A percentile compares a stretch with the other conserved stretches of the same genome.
Conservation (phyloP, 2,113 vertebrate species). For the Entosphenus tridentatus region DNA sequence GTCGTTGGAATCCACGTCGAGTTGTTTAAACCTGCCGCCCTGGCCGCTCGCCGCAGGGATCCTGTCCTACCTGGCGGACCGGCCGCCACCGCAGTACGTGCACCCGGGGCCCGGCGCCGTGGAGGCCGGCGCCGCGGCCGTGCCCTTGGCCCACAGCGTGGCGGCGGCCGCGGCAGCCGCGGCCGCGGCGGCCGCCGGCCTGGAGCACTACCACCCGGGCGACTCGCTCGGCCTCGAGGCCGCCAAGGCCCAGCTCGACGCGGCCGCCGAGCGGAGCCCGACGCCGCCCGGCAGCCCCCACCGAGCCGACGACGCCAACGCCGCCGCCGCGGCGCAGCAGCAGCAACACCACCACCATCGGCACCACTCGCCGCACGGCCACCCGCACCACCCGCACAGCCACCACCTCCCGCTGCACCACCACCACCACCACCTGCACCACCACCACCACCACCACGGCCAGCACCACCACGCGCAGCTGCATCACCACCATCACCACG, state of each 20-base stretch:
- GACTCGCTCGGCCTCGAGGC: conserved; percentile 55
- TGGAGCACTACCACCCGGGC: conserved; percentile 61
- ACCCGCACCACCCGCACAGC: too few relatives aligned
- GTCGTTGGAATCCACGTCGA: too few relatives aligned
- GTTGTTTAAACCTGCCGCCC: too few relatives aligned
- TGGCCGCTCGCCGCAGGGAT: conserved; percentile 32
- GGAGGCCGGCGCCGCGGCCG: conserved; percentile 31
- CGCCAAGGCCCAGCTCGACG: conserved; percentile 64
- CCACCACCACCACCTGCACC: too few relatives aligned
- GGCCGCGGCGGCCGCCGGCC: conserved; percentile 37
- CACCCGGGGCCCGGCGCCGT: conserved; percentile 79
- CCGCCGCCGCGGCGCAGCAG: conserved; percentile 28
- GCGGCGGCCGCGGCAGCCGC: conserved; percentile 42
- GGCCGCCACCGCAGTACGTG: conserved; percentile 90
- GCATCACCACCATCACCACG: too few relatives aligned
- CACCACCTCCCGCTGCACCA: too few relatives aligned
- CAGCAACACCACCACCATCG: conserved; percentile 28
- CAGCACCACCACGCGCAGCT: too few relatives aligned
- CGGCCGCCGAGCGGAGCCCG: conserved; percentile 41
- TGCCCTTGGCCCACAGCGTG: conserved; percentile 42
- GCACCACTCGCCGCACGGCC: conserved; percentile 10
- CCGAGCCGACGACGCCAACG: conserved; percentile 17
- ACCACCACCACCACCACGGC: too few relatives aligned
- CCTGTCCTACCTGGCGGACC: conserved; percentile 82
- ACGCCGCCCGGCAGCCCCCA: conserved; percentile 46